phyloP scores from a whole-genome alignment of 2,888 invertebrate genomes.

The Archips xylosteana region DNA sequence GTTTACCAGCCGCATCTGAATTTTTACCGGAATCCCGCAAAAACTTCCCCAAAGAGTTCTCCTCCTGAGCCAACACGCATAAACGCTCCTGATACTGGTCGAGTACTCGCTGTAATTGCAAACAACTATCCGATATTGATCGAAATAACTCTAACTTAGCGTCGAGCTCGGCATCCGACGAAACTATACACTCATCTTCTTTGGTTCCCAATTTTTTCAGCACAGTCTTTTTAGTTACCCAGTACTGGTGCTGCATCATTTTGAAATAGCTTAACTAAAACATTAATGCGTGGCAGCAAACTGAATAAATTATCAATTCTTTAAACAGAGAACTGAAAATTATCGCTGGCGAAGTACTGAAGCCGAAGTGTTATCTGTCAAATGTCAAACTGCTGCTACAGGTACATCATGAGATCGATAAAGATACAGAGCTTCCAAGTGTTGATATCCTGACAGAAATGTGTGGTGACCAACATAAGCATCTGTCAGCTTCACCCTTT shows the following conservation, averaged over 20 bases:
- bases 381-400: constrained; percentile 27
- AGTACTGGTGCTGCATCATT: constrained; percentile 97
- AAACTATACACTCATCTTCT: constrained; percentile 98
- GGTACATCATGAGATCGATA: neutral
- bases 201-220: constrained; percentile 97
- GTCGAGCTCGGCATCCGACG: constrained; percentile 98
- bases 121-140: constrained; percentile 96
- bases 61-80: constrained; percentile 97
- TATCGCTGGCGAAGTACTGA: constrained; percentile 13
- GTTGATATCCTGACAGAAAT: neutral
- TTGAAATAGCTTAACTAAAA: constrained; percentile 44
- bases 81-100: constrained; percentile 97
- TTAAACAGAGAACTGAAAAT: constrained; percentile 21
- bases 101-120: constrained; percentile 93
- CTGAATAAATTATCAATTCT: constrained; percentile 32
- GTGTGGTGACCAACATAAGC: constrained; percentile 18
- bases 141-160: constrained; percentile 97
- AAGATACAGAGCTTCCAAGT: neutral
- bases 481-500: constrained; percentile 18
- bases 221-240: constrained; percentile 98
- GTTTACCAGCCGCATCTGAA: constrained; percentile 92
- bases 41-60: constrained; percentile 97
- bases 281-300: constrained; percentile 36
- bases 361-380: constrained; percentile 16
- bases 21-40: constrained; percentile 96